Evolutionary conservation across 1,140 invertebrate genomes (phyloP), one percentile per base, ranked within the genome.

Genomic region (Macrobrachium rosenbergii): DNA sequence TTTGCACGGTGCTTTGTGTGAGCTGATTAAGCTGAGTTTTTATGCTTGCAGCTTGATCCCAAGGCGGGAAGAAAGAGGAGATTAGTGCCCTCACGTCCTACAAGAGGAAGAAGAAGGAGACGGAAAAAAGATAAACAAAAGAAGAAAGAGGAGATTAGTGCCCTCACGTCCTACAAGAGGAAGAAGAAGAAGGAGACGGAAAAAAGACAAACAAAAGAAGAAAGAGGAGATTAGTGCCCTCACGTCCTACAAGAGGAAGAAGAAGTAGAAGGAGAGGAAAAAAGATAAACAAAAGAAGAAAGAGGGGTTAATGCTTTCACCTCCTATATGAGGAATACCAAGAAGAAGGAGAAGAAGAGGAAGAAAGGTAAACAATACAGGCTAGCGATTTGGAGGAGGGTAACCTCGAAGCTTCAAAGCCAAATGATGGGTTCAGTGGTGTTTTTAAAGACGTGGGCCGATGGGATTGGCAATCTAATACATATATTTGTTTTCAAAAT

Each of bases 251-350:
- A 60, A 37, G n/a, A 12, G n/a, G 58, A 52, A n/a, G 1, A 37
- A 2, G 2, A 60, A n/a, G n/a, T n/a, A n/a, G 58, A 79, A 21
- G 37, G 73, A 64, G 21, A 23, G 73, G 43, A 8, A 0, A 43
- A 43, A 23, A n/a, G n/a, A 76, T 76, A 28, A 37, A 76, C 73
- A 76, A 58, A 43, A 77, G 75, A 43, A 77, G 75, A 77, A 45
- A 77, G 75, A 77, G 43, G 45, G 16, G n/a, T 17, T 8, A 19
- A 2, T 6, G n/a, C 19, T 7, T 7, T 10, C 21, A 23, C n/a
- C 5, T 81, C 21, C 0, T 17, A 60, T 10, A 60, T 11, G n/a
- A 12, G n/a, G 58, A 52, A n/a, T n/a, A n/a, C n/a, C n/a, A n/a
- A n/a, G n/a, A n/a, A n/a, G n/a, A n/a, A n/a, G n/a, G n/a, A n/a